These are phyloP conservation scores for Chironomus riparius DNA, from an alignment of 2,888 invertebrate genomes.

Conservation along the genomic window DNA sequence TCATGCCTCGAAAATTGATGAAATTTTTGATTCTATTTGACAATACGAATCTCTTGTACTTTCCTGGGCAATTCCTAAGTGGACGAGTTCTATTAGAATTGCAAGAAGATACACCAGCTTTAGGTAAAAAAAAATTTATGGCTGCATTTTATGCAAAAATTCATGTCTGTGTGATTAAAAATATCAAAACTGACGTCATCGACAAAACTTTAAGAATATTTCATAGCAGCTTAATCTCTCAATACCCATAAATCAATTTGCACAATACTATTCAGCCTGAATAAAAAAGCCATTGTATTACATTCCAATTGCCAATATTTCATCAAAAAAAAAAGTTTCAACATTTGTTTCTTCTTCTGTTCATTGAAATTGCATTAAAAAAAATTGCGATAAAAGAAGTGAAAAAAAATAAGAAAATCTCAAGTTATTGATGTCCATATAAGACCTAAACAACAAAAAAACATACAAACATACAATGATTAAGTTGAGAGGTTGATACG, in stretches of 20 bases:
- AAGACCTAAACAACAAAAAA: not conserved
- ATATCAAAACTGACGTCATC: too few relatives aligned
- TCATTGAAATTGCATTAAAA: not conserved
- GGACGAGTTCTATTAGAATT: constrained; percentile 86
- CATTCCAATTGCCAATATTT: too few relatives aligned
- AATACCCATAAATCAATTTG: too few relatives aligned
- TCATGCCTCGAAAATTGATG: constrained; percentile 76
- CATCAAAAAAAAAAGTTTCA: too few relatives aligned
- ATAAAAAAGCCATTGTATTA: too few relatives aligned
- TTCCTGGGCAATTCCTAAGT: constrained; percentile 87
- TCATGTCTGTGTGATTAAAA: too few relatives aligned
- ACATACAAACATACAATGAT: not conserved
- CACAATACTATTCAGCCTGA: too few relatives aligned
- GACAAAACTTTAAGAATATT: too few relatives aligned
- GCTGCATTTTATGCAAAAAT: too few relatives aligned
- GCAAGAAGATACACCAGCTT: constrained; percentile 86
- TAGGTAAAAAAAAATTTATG: constrained; percentile 52
- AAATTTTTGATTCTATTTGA: constrained; percentile 91
- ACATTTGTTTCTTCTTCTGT: constrained; percentile 1
- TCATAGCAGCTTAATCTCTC: too few relatives aligned
- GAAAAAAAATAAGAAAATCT: not conserved
- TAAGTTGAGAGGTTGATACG: not conserved
- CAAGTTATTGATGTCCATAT: not conserved
- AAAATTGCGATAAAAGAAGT: not conserved
- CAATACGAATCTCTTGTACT: constrained; percentile 84